Conservation (phyloP, 2,888 invertebrate species). For the Anaspis maculata region DNA sequence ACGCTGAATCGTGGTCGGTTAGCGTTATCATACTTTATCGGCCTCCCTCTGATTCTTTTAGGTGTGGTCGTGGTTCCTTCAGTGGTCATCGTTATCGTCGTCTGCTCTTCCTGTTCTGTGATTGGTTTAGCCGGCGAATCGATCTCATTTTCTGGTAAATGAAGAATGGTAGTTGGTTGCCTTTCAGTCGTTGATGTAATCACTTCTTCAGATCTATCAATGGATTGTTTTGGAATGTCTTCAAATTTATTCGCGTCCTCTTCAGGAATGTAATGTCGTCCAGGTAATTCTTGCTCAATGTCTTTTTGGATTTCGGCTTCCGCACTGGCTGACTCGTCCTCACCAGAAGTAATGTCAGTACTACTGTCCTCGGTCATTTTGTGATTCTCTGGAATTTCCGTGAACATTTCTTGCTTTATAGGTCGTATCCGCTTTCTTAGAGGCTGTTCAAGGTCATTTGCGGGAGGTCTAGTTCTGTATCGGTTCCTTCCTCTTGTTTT, state of each 20-base stretch:
- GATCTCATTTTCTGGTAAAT: constrained; percentile 34
- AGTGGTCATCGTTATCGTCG: constrained; percentile 35
- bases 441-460: constrained; percentile 2
- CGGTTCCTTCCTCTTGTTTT: constrained; percentile 6
- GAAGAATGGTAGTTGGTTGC: constrained; percentile 16
- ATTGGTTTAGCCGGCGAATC: constrained; percentile 26
- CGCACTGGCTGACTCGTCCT: neutral
- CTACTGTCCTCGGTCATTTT: neutral
- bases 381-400: constrained; percentile 3
- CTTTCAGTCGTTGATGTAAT: constrained; percentile 16
- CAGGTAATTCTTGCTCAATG: neutral
- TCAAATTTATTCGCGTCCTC: constrained; percentile 3
- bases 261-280: too few relatives aligned
- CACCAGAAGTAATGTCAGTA: constrained; percentile 1
- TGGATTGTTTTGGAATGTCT: constrained; percentile 9
- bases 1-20: constrained; percentile 68
- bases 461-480: constrained; percentile 4
- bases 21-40: constrained; percentile 46
- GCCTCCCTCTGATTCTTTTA: constrained; percentile 33
- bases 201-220: constrained; percentile 4
- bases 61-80: constrained; percentile 30
- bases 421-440: constrained; percentile 5
- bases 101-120: constrained; percentile 23
- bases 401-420: constrained; percentile 3
- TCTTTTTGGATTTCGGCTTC: constrained; percentile 1